Evolutionary conservation across 2,888 invertebrate genomes (phyloP).

Genomic region (Drepanosiphum platanoidis): DNA sequence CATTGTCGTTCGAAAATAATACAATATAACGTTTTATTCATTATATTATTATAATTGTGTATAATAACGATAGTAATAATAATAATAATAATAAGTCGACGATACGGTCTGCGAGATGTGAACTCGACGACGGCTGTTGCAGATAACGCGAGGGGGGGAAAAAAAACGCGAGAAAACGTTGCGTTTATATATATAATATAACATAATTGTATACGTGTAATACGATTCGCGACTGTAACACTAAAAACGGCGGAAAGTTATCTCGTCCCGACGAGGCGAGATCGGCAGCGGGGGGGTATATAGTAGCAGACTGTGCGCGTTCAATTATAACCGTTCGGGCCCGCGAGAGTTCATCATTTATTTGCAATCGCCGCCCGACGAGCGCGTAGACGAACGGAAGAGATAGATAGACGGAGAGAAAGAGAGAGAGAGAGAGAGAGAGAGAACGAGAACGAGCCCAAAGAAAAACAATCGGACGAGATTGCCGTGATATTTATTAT

Average conservation of each 20-base stretch:
- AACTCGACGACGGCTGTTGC: not conserved
- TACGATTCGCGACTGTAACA: not conserved
- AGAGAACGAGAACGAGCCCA: too few relatives aligned
- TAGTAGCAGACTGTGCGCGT: not conserved
- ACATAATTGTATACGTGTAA: not conserved
- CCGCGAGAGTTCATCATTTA: constrained; percentile 7
- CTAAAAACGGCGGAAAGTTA: not conserved
- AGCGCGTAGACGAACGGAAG: not conserved
- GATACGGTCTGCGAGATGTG: not conserved
- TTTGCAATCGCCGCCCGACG: not conserved
- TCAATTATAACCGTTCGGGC: not conserved
- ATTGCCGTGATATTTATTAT: constrained; percentile 44
- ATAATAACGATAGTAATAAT: not conserved
- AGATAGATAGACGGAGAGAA: not conserved
- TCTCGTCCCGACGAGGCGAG: not conserved
- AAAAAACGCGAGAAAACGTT: not conserved
- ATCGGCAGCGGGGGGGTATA: not conserved
- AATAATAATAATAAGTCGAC: too few relatives aligned
- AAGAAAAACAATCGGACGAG: constrained; percentile 37
- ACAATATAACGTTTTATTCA: not conserved
- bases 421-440: too few relatives aligned
- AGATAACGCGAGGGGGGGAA: not conserved
- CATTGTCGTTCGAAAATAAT: not conserved
- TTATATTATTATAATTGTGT: too few relatives aligned
- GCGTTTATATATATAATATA: too few relatives aligned